Evolutionary conservation across 1,140 invertebrate species (phyloP).

Genomic region (Dinothrombium tinctorium): DNA sequence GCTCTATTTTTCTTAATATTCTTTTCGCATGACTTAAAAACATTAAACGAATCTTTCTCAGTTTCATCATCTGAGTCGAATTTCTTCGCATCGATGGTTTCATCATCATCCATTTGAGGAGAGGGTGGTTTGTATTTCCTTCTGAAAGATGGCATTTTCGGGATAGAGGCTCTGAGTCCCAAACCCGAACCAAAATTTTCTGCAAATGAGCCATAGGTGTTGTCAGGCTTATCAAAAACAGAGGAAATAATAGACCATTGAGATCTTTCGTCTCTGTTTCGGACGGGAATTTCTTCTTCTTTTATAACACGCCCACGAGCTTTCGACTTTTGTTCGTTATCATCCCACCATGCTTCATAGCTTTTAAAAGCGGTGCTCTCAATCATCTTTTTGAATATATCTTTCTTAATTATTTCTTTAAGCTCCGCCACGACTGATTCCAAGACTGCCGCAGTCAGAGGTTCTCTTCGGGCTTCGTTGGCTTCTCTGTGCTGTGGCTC

Average conservation of each 20-base stretch:
- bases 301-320: neutral
- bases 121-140: conserved; percentile 9
- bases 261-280: neutral
- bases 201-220: neutral
- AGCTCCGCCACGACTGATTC: conserved; percentile 57
- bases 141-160: conserved; percentile 83
- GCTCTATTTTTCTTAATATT: conserved; percentile 4
- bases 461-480: neutral
- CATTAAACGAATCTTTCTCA: too few relatives aligned
- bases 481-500: neutral
- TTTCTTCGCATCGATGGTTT: conserved; percentile 10
- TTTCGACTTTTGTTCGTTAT: conserved; percentile 16
- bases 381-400: conserved; percentile 88
- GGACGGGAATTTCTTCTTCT: neutral
- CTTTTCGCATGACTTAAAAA: conserved; percentile 11
- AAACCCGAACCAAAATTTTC: conserved; percentile 36
- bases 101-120: conserved; percentile 5
- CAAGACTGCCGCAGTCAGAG: conserved; percentile 30
- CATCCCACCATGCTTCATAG: conserved; percentile 27
- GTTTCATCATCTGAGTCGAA: conserved; percentile 14
- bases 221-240: neutral
- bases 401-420: conserved; percentile 68
- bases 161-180: conserved; percentile 71
- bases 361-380: conserved; percentile 72
- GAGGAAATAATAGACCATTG: neutral